Percentiles rank a stretch among this genome's conserved stretches.
Conservation (phyloP, 2,888 invertebrate genomes). For the Stratiomys singularior region DNA sequence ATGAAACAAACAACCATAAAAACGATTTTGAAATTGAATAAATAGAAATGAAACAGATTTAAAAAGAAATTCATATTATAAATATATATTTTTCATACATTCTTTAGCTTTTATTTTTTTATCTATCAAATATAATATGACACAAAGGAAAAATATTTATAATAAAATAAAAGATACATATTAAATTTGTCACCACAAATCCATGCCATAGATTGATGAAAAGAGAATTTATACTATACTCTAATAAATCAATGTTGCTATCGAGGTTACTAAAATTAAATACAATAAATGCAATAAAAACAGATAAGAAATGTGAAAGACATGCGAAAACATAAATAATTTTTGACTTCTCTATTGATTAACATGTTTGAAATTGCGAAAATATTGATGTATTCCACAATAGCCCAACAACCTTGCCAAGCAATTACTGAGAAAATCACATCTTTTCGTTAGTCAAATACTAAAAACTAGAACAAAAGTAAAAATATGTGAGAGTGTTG, state of each 20-base stretch:
- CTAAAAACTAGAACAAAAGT: no score
- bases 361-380: no score
- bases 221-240: background rate
- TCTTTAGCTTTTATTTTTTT: constrained; percentile 23
- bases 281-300: background rate
- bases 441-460: no score
- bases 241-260: background rate
- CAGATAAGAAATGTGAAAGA: background rate
- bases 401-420: no score
- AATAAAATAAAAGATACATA: background rate
- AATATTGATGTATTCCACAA: no score
- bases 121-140: background rate
- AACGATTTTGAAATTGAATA: constrained; percentile 17
- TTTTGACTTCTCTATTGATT: no score
- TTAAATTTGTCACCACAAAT: constrained; percentile 13
- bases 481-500: no score
- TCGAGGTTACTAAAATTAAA: background rate
- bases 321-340: no score
- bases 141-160: constrained; percentile 8
- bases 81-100: constrained; percentile 36
- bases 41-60: background rate
- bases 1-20: constrained; percentile 36
- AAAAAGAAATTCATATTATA: constrained; percentile 10
- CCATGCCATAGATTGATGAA: constrained; percentile 27
- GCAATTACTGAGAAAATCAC: no score